A percentile compares a stretch with the other conserved stretches of the same genome.
phyloP scores from a whole-genome alignment of 2,797 vertebrate species.

The Acipenser oxyrinchus region DNA sequence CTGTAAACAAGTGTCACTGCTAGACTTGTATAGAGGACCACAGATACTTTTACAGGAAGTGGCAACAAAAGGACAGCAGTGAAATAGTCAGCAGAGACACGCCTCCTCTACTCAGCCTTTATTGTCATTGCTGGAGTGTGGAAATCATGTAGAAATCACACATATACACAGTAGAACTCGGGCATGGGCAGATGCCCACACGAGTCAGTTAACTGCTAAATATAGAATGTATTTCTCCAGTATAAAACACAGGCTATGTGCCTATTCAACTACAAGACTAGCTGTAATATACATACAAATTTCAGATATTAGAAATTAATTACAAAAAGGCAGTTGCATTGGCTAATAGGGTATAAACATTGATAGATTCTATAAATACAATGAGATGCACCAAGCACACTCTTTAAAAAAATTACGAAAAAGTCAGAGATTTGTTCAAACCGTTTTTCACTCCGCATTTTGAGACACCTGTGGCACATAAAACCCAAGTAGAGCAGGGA shows the following conservation, averaged over 20 bases:
- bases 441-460: constrained; percentile 43
- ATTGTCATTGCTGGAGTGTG: constrained; percentile 48
- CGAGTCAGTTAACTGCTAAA: constrained; percentile 34
- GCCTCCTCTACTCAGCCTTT: constrained; percentile 47
- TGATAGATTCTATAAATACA: constrained; percentile 64
- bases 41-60: too few species aligned
- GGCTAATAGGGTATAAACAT: constrained; percentile 63
- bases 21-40: too few species aligned
- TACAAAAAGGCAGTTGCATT: constrained; percentile 61
- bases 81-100: constrained; percentile 36
- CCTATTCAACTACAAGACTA: constrained; percentile 43
- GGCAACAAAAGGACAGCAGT: too few species aligned
- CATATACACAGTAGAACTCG: constrained; percentile 43
- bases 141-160: constrained; percentile 55
- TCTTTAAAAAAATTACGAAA: constrained; percentile 30
- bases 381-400: constrained; percentile 50
- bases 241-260: constrained; percentile 54
- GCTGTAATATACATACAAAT: constrained; percentile 62
- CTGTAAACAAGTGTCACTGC: too few species aligned
- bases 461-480: constrained; percentile 62
- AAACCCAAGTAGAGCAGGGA: constrained; percentile 30
- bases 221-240: constrained; percentile 46
- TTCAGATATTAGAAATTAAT: constrained; percentile 63
- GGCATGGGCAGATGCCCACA: constrained; percentile 40
- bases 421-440: constrained; percentile 48